Conservation (phyloP, 2,888 invertebrate genomes). For the Merodon equestris region DNA sequence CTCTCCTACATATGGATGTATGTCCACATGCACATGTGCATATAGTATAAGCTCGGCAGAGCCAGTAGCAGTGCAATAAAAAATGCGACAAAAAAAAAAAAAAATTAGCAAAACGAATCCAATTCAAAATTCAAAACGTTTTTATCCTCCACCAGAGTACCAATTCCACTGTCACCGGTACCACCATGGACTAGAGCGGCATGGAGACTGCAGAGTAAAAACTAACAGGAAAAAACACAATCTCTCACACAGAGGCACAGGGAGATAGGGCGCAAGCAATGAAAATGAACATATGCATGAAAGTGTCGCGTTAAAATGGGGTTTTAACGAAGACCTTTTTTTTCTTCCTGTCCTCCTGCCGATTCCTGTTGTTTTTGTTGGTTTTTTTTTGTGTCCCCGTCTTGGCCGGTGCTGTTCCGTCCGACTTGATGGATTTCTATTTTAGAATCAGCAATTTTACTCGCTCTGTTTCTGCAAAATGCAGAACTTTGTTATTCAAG, state of each 20-base stretch:
- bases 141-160: constrained; percentile 53
- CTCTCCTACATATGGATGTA: constrained; percentile 18
- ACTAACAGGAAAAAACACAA: constrained; percentile 43
- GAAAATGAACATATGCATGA: constrained; percentile 69
- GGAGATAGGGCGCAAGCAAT: constrained; percentile 37
- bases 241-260: constrained; percentile 16
- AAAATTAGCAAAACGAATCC: constrained; percentile 51
- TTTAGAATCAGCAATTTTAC: constrained; percentile 41
- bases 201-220: constrained; percentile 56
- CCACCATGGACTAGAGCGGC: constrained; percentile 38
- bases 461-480: neutral
- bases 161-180: neutral
- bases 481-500: constrained; percentile 58
- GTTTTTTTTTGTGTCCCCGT: constrained; percentile 38
- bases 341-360: no score
- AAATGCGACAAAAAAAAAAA: constrained; percentile 24
- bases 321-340: constrained; percentile 64
- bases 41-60: no score
- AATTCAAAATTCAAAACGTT: constrained; percentile 69
- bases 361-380: constrained; percentile 15
- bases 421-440: constrained; percentile 66
- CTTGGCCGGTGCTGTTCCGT: constrained; percentile 62
- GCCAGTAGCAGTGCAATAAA: no score
- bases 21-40: no score
- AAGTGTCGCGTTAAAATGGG: constrained; percentile 68